Evolutionary conservation across 2,888 invertebrate species (phyloP), one percentile per base, ranked within the genome.

Genomic region (Apoderus coryli): DNA sequence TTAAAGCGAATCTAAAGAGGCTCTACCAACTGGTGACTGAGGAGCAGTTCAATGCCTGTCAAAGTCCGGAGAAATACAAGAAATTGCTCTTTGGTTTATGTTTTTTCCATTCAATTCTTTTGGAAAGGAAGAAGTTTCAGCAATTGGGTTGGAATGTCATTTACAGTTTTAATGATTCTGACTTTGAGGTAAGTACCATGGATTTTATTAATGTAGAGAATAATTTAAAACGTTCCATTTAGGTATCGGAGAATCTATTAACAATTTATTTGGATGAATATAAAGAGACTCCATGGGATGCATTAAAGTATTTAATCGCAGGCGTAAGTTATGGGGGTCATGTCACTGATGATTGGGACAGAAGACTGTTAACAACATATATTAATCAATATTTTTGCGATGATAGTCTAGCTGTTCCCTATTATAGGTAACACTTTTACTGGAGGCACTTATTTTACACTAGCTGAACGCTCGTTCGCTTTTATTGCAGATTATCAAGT

Each of bases 301-400:
- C 88, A 1, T 59, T 89, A 27, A 84, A 86, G 43, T 88, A 85
- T 55, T 60, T 89, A 36, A 82, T 89, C 50, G 80, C 86, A 1
- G 84, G 78, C 43, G 81, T 89, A 41, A 86, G 81, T 60, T 89
- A 89, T 52, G 88, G 88, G 16, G 88, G 88, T 1, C 84, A 85
- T 54, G 76, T 80, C 10, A 79, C 77, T 3, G 78, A 80, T 48
- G 76, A 77, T 46, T 77, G 74, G 73, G 72, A 73, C 49, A 62
- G 76, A 37, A 62, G 86, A 10, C 67, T 89, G 14, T 62, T 89
- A 13, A 65, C 71, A 40, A 84, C 85, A 0, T 89, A 89, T 50
- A 79, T 86, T 46, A 76, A 78, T 53, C 78, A 81, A 54, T 81
- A 70, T 61, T 86, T 85, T 59, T 74, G 70, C 45, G 79, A 79